phyloP scores from a whole-genome alignment of 2,113 vertebrate genomes.

The Leucopternis melanops region DNA sequence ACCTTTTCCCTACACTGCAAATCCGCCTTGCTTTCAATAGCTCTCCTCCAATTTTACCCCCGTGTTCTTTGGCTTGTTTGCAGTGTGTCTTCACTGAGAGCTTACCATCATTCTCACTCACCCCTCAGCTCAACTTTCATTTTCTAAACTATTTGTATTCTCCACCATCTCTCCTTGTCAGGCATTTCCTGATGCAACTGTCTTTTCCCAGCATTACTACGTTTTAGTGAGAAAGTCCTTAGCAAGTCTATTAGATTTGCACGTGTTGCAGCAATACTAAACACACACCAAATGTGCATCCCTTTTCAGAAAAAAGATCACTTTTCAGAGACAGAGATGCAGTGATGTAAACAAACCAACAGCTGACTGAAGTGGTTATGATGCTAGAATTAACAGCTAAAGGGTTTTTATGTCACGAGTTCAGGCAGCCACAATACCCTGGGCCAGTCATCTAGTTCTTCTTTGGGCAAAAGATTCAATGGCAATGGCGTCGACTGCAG shows the following conservation, averaged over 20 bases:
- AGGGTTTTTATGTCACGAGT: background rate
- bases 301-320: background rate
- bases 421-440: background rate
- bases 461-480: background rate
- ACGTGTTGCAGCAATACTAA: background rate
- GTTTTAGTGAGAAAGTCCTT: background rate
- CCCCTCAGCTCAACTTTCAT: background rate
- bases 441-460: background rate
- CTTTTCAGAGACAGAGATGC: background rate
- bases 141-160: conserved; percentile 4
- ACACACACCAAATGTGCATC: background rate
- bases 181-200: background rate
- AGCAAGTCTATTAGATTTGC: background rate
- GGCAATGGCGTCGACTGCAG: background rate
- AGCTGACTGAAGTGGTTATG: background rate
- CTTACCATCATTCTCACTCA: background rate
- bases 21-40: background rate
- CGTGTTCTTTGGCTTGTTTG: background rate
- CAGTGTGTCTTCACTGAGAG: background rate
- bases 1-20: background rate
- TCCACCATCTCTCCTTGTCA: background rate
- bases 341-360: background rate
- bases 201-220: background rate
- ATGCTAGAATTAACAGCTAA: conserved; percentile 25
- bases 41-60: background rate